A percentile compares a stretch with the other conserved stretches of the same genome.
Evolutionary conservation across 2,113 vertebrate species (phyloP).

Genomic region (Antechinus flavipes): DNA sequence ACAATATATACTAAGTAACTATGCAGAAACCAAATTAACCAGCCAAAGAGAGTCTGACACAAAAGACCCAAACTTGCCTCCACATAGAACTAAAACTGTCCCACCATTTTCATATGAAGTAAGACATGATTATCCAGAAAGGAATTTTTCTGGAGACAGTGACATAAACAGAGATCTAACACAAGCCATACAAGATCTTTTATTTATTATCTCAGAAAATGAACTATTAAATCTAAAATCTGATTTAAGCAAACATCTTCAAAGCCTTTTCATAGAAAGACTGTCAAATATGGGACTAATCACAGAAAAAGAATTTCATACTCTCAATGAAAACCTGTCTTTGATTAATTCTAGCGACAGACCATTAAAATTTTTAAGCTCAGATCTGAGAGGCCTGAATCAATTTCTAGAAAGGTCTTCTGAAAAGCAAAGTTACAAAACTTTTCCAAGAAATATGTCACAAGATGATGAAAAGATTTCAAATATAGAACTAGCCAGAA

Average conservation of each 20-base stretch:
- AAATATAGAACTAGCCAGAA: slow-evolving; percentile 61
- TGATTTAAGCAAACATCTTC: slow-evolving; percentile 72
- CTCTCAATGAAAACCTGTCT: slow-evolving; percentile 17
- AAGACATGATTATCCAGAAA: slow-evolving; percentile 43
- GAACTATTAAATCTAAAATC: slow-evolving; percentile 72
- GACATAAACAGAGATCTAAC: slow-evolving; percentile 62
- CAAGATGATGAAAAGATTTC: slow-evolving; percentile 56
- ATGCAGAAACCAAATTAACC: slow-evolving; percentile 67
- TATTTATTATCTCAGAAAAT: slow-evolving; percentile 68
- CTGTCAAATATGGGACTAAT: slow-evolving; percentile 67
- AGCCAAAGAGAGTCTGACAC: slow-evolving; percentile 45
- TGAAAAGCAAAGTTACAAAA: slow-evolving; percentile 61
- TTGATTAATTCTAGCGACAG: slow-evolving; percentile 18
- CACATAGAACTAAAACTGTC: slow-evolving; percentile 17
- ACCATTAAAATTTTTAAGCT: slow-evolving; percentile 50
- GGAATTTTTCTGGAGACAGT: slow-evolving; percentile 44
- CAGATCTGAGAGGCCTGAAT: slow-evolving; percentile 54
- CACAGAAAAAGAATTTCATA: slow-evolving; percentile 55
- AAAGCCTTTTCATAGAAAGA: slow-evolving; percentile 68
- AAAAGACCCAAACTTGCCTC: slow-evolving; percentile 16
- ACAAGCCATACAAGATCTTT: slow-evolving; percentile 59
- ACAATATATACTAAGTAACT: slow-evolving; percentile 61
- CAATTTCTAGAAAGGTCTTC: slow-evolving; percentile 21
- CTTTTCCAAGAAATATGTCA: slow-evolving; percentile 45
- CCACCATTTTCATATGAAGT: slow-evolving; percentile 4